phyloP scores from a whole-genome alignment of 64 coral and sea anemone genomes.

The Actinia equina region DNA sequence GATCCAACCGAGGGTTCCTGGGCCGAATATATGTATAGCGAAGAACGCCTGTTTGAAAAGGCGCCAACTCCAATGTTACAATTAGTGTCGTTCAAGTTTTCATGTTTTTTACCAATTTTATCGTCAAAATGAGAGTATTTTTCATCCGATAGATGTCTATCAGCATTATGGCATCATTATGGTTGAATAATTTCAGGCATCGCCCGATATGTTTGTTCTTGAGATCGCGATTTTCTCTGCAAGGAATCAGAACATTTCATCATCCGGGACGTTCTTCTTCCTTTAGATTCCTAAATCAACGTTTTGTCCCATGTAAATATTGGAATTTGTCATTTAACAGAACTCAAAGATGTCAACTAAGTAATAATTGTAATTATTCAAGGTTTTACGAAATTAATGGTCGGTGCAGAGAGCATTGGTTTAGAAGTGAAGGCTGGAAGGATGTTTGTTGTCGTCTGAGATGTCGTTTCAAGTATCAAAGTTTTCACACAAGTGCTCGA shows the following conservation, averaged over 20 bases:
- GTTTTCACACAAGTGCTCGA: constrained; percentile 41
- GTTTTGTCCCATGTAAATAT: background rate
- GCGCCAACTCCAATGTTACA: background rate
- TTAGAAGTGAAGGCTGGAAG: background rate
- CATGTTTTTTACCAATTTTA: background rate
- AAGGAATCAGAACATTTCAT: background rate
- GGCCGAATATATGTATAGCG: background rate
- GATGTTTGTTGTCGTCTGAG: background rate
- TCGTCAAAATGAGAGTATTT: background rate
- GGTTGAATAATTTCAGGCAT: background rate
- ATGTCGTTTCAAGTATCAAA: background rate
- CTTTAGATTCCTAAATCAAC: background rate
- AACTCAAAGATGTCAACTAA: background rate
- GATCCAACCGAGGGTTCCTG: background rate
- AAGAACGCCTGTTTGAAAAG: background rate
- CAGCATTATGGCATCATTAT: background rate
- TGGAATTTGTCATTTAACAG: background rate
- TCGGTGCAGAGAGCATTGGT: background rate
- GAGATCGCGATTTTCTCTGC: background rate
- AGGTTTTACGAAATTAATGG: background rate
- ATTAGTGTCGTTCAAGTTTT: background rate
- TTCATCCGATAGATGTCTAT: background rate
- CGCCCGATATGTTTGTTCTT: background rate
- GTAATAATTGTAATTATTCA: background rate
- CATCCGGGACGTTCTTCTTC: background rate